These are phyloP conservation scores for Theretra japonica DNA, from an alignment of 2,888 invertebrate genomes.

Conservation along the genomic window DNA sequence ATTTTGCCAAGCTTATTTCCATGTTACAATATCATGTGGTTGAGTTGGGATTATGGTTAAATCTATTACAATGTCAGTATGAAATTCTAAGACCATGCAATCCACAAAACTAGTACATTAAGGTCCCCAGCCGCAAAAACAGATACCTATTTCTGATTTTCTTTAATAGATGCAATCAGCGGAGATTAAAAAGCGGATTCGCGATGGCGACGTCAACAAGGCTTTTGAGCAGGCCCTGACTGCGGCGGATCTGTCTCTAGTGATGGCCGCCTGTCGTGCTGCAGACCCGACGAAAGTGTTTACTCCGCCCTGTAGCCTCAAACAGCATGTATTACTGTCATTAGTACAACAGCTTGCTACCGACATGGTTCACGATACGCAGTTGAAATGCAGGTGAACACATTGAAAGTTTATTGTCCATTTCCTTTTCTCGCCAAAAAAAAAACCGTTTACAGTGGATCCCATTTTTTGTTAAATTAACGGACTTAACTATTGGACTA, in stretches of 20 bases:
- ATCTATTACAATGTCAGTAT: no score
- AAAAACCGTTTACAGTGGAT: no score
- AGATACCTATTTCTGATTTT: background rate
- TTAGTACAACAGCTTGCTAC: conserved; percentile 97
- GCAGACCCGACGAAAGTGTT: conserved; percentile 91
- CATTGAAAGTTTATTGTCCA: background rate
- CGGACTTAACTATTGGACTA: no score
- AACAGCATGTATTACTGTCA: conserved; percentile 94
- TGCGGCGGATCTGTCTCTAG: conserved; percentile 92
- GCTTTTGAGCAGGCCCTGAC: conserved; percentile 94
- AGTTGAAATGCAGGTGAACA: conserved; percentile 69
- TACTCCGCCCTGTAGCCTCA: conserved; percentile 87
- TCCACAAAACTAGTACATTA: background rate
- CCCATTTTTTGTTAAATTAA: no score
- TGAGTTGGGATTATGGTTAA: no score
- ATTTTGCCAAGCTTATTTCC: no score
- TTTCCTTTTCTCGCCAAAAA: no score
- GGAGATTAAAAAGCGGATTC: conserved; percentile 60
- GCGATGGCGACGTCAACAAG: conserved; percentile 88
- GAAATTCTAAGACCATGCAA: no score
- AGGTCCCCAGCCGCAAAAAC: background rate
- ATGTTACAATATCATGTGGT: no score
- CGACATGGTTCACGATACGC: conserved; percentile 92
- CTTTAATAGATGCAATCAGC: conserved; percentile 62
- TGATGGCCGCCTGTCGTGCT: conserved; percentile 93